Conservation (phyloP, 2,888 invertebrate genomes). For the Nipponacmea schrenckii region DNA sequence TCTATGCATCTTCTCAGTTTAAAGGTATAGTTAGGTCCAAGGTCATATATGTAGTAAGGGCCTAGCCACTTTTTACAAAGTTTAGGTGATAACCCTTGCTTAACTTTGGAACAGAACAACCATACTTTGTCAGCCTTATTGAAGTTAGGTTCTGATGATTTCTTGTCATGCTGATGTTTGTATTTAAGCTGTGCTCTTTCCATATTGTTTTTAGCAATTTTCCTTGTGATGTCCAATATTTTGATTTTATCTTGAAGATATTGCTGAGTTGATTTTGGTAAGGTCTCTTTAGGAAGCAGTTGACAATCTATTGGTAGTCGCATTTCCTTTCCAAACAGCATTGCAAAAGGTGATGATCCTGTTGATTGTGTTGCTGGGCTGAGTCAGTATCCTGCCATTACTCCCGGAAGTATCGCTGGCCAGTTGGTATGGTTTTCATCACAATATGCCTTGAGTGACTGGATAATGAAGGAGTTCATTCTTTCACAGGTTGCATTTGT, state of each 20-base stretch:
- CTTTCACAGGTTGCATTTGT: constrained; percentile 16
- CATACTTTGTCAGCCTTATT: constrained; percentile 10
- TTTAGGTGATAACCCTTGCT: constrained; percentile 24
- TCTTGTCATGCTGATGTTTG: constrained; percentile 11
- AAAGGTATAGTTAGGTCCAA: constrained; percentile 25
- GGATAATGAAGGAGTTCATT: constrained; percentile 15
- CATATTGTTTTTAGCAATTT: constrained; percentile 14
- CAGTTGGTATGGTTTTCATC: not conserved
- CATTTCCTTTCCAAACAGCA: constrained; percentile 19
- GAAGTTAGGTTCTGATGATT: constrained; percentile 8
- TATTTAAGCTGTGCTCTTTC: not conserved
- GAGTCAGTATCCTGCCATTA: constrained; percentile 16
- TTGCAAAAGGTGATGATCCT: constrained; percentile 14
- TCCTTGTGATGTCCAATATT: not conserved
- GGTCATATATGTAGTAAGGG: constrained; percentile 17
- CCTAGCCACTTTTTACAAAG: constrained; percentile 15
- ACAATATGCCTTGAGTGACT: constrained; percentile 6
- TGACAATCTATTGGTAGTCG: constrained; percentile 1
- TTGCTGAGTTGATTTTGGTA: not conserved
- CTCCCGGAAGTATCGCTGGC: constrained; percentile 13
- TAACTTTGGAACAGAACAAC: constrained; percentile 16
- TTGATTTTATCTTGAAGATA: constrained; percentile 10
- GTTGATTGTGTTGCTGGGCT: constrained; percentile 14
- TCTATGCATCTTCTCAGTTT: not conserved
- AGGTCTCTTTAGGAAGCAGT: constrained; percentile 1